Percentiles rank a stretch among this genome's conserved stretches.
These are phyloP conservation scores for Petrolisthes cinctipes DNA, from an alignment of 2,888 invertebrate genomes.

Conservation along the genomic window DNA sequence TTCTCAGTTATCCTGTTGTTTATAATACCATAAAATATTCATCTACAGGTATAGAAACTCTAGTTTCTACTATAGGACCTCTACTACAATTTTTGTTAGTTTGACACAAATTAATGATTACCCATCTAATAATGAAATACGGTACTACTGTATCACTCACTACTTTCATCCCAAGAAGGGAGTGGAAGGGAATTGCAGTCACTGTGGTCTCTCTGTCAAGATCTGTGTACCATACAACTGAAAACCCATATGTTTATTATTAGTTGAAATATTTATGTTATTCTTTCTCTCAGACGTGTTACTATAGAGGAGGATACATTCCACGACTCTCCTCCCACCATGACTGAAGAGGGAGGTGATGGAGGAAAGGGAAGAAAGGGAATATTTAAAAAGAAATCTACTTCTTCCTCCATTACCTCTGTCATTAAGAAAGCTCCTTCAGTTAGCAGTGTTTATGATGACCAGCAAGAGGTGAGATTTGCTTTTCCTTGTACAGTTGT, in stretches of 20 bases:
- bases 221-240: too few species aligned
- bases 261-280: background rate
- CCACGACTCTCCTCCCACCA: conserved; percentile 54
- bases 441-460: conserved; percentile 61
- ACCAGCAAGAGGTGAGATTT: conserved; percentile 49
- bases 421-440: conserved; percentile 56
- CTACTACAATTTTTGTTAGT: too few species aligned
- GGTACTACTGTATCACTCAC: too few species aligned
- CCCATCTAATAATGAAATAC: background rate
- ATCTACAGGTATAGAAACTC: too few species aligned
- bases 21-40: too few species aligned
- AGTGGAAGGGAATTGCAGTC: too few species aligned
- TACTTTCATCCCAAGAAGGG: too few species aligned
- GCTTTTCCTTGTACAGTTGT: background rate
- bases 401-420: conserved; percentile 79
- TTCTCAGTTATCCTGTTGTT: too few species aligned
- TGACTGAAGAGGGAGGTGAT: conserved; percentile 58
- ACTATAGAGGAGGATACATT: conserved; percentile 55
- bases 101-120: too few species aligned
- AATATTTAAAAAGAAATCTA: conserved; percentile 88
- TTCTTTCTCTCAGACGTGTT: conserved; percentile 40
- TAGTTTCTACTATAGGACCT: too few species aligned
- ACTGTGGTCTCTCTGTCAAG: too few species aligned
- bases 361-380: conserved; percentile 79
- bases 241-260: too few species aligned